Evolutionary conservation across 2,888 invertebrate species (phyloP).

Genomic region (Meteorus cinctellus): DNA sequence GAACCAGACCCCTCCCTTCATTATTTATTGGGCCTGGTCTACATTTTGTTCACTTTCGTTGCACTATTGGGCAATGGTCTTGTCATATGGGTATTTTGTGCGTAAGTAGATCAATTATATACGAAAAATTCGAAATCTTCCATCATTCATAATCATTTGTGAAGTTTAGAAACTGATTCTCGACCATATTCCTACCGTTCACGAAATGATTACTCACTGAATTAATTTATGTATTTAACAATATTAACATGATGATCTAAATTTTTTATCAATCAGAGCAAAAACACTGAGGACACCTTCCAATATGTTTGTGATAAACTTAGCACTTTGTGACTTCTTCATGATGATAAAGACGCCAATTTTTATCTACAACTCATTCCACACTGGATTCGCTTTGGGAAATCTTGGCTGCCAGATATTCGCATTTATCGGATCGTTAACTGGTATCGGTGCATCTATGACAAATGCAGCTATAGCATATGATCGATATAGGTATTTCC

Average conservation of each 20-base stretch:
- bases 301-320: conserved; percentile 87
- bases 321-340: conserved; percentile 88
- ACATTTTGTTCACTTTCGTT: conserved; percentile 83
- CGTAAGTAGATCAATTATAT: conserved; percentile 75
- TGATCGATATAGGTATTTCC: conserved; percentile 78
- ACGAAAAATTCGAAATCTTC: too few relatives aligned
- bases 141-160: too few relatives aligned
- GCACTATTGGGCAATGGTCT: conserved; percentile 87
- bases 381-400: conserved; percentile 85
- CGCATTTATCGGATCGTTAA: conserved; percentile 83
- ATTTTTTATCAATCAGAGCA: conserved; percentile 74
- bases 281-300: conserved; percentile 86
- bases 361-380: conserved; percentile 89
- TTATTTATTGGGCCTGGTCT: conserved; percentile 85
- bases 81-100: conserved; percentile 88
- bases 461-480: conserved; percentile 91
- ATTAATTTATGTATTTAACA: neutral
- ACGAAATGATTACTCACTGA: neutral
- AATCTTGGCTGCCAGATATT: conserved; percentile 85
- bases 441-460: conserved; percentile 86
- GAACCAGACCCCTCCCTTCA: conserved; percentile 89
- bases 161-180: too few relatives aligned
- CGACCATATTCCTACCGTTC: too few relatives aligned
- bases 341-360: conserved; percentile 92
- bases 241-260: neutral